phyloP scores from a whole-genome alignment of 2,888 invertebrate genomes.

The Entomobrya proxima region DNA sequence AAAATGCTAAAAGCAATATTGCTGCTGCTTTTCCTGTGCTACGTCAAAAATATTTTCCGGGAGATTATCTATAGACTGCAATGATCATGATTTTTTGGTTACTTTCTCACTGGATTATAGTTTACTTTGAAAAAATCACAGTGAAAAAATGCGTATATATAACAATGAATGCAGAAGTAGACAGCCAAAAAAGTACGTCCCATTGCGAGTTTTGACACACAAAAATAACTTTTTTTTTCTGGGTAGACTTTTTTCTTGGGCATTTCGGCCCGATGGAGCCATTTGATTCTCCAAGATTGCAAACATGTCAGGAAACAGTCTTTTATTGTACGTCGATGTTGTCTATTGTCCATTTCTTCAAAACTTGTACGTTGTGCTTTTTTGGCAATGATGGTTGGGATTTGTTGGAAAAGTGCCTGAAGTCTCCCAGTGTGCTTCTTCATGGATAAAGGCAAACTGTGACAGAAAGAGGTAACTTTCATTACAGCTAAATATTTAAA shows the following conservation, averaged over 20 bases:
- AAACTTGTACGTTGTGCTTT: background rate
- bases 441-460: background rate
- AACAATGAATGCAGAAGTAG: background rate
- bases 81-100: too few species aligned
- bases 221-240: background rate
- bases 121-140: too few species aligned
- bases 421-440: background rate
- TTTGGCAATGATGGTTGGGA: background rate
- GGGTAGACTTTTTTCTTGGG: background rate
- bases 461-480: background rate
- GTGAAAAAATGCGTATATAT: too few species aligned
- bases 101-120: too few species aligned
- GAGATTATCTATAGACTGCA: background rate
- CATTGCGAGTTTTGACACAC: background rate
- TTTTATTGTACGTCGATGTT: background rate
- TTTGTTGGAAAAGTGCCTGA: slow-evolving; percentile 4
- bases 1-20: background rate
- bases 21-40: background rate
- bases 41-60: too few species aligned
- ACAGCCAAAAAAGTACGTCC: background rate
- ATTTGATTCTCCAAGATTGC: background rate
- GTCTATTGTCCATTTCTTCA: too few species aligned
- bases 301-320: background rate
- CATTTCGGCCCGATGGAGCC: background rate
- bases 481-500: background rate